Conservation (phyloP, 2,888 invertebrate genomes). For the Drosophila infuscata region DNA sequence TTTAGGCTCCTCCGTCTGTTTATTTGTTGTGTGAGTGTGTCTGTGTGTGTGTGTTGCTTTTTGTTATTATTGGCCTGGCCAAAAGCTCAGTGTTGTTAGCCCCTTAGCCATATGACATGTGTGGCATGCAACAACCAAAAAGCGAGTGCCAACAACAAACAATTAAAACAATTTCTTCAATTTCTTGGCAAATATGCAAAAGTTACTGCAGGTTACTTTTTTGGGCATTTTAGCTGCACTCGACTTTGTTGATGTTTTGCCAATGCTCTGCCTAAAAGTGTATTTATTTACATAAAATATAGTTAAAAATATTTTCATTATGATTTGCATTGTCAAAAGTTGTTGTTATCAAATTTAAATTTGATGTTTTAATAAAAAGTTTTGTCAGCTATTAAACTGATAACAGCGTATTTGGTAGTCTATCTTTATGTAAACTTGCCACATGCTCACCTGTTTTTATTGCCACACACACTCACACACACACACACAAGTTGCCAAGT, state of each 20-base stretch:
- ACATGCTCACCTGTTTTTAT: slow-evolving; percentile 15
- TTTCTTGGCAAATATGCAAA: slow-evolving; percentile 66
- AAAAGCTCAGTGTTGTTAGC: slow-evolving; percentile 42
- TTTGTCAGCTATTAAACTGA: background rate
- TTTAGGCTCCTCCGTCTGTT: slow-evolving; percentile 31
- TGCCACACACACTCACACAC: background rate
- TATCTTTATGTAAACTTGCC: too few species aligned
- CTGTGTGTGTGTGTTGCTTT: slow-evolving; percentile 15
- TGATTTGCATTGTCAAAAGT: background rate
- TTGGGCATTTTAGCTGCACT: background rate
- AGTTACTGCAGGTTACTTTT: slow-evolving; percentile 41
- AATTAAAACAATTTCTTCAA: slow-evolving; percentile 75
- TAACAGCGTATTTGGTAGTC: slow-evolving; percentile 16
- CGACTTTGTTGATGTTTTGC: background rate
- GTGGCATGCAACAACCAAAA: slow-evolving; percentile 21
- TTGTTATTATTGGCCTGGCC: slow-evolving; percentile 71
- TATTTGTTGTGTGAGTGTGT: slow-evolving; percentile 3
- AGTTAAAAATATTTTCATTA: background rate
- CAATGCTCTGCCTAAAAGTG: background rate
- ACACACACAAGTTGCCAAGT: slow-evolving; percentile 14
- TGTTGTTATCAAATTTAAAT: background rate
- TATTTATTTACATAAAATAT: background rate
- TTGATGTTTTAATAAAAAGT: background rate
- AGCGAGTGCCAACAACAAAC: slow-evolving; percentile 42
- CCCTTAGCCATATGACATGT: slow-evolving; percentile 44